Conservation (phyloP, 2,888 invertebrate species). For the Apodemia mormo region DNA sequence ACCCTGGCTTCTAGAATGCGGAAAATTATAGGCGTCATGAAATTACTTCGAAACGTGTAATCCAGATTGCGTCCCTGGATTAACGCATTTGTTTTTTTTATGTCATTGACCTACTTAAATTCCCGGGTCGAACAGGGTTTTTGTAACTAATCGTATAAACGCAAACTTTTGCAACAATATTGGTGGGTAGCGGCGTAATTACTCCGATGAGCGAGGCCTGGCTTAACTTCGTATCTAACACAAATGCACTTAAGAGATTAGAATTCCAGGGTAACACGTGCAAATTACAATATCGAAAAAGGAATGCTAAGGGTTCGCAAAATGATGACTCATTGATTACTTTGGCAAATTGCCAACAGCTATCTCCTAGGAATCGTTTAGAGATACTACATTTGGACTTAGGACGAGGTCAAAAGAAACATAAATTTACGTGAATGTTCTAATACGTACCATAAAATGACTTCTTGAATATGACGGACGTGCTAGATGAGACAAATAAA, state of each 20-base stretch:
- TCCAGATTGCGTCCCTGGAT: too few species aligned
- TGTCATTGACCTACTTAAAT: too few species aligned
- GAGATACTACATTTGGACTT: constrained; percentile 3
- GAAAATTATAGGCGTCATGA: too few species aligned
- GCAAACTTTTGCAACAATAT: too few species aligned
- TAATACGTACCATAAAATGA: not conserved
- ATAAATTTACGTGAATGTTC: not conserved
- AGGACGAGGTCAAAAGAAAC: not conserved
- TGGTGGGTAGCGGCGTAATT: too few species aligned
- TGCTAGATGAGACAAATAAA: not conserved
- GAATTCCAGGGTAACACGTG: not conserved
- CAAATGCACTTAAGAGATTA: not conserved
- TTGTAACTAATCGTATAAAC: too few species aligned
- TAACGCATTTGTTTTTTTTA: too few species aligned
- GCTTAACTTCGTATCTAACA: too few species aligned
- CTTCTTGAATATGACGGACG: not conserved
- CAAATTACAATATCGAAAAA: not conserved
- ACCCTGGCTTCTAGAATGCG: too few species aligned
- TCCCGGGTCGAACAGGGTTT: too few species aligned
- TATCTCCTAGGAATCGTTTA: constrained; percentile 3
- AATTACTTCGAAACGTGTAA: too few species aligned
- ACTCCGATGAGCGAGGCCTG: too few species aligned
- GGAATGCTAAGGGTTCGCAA: not conserved
- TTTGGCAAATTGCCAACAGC: constrained; percentile 3
- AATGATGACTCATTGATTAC: constrained; percentile 15